A percentile compares a stretch with the other conserved stretches of the same genome.
Conservation (phyloP, 1,140 invertebrate genomes). For the Leguminivora glycinivorella region DNA sequence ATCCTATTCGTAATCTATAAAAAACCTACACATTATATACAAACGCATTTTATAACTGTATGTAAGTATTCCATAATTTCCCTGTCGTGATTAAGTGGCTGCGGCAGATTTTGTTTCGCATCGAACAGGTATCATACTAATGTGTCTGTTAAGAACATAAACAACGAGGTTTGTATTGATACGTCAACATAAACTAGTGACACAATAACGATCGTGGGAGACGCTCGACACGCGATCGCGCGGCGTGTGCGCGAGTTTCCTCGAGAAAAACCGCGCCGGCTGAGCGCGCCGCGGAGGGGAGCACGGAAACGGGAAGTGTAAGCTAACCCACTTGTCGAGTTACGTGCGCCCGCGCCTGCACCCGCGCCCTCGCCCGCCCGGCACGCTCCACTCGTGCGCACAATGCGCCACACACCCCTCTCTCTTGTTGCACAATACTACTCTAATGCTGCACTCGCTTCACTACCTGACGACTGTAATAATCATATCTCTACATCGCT, state of each 20-base stretch:
- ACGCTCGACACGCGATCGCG: slow-evolving; percentile 34
- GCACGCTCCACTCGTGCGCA: slow-evolving; percentile 43
- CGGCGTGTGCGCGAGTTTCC: slow-evolving; percentile 38
- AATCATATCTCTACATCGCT: neutral
- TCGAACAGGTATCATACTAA: neutral
- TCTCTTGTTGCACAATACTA: slow-evolving; percentile 30
- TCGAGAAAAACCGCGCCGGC: slow-evolving; percentile 46
- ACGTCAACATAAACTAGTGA: slow-evolving; percentile 30
- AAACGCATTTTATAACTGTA: too few species aligned
- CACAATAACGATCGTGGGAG: slow-evolving; percentile 31
- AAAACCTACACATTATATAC: too few species aligned
- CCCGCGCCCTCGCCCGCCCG: too few species aligned
- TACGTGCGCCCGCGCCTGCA: slow-evolving; percentile 53
- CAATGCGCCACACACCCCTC: slow-evolving; percentile 29
- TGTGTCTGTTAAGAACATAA: slow-evolving; percentile 11
- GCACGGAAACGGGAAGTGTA: slow-evolving; percentile 57
- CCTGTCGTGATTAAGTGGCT: neutral
- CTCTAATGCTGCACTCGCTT: slow-evolving; percentile 5
- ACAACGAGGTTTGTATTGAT: slow-evolving; percentile 14
- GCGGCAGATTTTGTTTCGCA: neutral
- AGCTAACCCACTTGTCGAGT: slow-evolving; percentile 52
- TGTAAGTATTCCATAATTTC: too few species aligned
- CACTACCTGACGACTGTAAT: neutral
- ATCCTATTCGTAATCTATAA: too few species aligned
- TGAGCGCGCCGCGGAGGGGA: slow-evolving; percentile 33